These are phyloP conservation scores for Coelopa frigida DNA, from an alignment of 1,140 invertebrate species.

Conservation along the genomic window DNA sequence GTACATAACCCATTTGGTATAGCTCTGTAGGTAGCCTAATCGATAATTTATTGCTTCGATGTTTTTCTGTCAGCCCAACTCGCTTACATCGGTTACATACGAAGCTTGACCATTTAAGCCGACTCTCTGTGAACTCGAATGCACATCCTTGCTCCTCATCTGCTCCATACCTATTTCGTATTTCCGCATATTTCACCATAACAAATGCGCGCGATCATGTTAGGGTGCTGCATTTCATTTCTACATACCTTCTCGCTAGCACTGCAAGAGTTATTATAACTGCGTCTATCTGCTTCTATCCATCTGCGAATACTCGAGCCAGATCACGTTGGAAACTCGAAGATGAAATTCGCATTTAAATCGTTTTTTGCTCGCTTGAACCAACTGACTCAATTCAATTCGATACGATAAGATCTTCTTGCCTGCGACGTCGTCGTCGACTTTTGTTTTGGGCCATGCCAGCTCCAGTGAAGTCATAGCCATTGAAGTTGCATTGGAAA, in stretches of 20 bases:
- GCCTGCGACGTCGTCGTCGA: too few species aligned
- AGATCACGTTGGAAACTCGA: not conserved
- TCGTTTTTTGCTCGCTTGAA: conserved; percentile 6
- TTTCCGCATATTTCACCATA: conserved; percentile 8
- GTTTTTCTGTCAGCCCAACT: conserved; percentile 6
- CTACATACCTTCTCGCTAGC: not conserved
- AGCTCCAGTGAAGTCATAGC: too few species aligned
- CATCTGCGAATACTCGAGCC: conserved; percentile 4
- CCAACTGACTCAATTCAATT: too few species aligned
- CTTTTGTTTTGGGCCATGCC: too few species aligned
- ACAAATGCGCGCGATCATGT: not conserved
- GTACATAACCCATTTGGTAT: too few species aligned
- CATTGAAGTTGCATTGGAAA: too few species aligned
- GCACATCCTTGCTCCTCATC: too few species aligned
- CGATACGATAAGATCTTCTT: too few species aligned
- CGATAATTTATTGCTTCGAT: conserved; percentile 31
- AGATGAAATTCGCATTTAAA: conserved; percentile 12
- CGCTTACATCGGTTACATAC: not conserved
- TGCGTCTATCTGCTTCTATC: not conserved
- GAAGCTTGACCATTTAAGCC: not conserved
- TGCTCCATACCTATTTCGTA: conserved; percentile 1
- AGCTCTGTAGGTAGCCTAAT: too few species aligned
- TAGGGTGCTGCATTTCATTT: not conserved
- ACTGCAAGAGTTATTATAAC: conserved; percentile 11
- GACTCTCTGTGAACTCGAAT: too few species aligned